These are phyloP conservation scores for Siphonodentalium dalli DNA, from an alignment of 2,888 invertebrate genomes.

Conservation along the genomic window DNA sequence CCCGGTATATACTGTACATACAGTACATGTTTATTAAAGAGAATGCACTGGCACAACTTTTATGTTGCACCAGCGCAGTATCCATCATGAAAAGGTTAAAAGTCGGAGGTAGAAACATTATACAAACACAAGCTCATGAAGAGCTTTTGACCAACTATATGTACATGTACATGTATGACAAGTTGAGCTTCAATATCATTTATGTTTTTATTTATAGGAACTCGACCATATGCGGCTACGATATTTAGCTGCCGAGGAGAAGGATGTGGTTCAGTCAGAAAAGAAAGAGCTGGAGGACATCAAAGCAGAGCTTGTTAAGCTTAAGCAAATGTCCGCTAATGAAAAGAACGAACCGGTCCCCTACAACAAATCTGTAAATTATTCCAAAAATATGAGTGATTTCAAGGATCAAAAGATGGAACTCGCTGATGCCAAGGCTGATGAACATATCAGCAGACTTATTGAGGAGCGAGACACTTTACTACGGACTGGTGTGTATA, in stretches of 20 bases:
- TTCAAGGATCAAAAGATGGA: no score
- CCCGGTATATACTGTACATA: no score
- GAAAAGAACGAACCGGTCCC: background rate
- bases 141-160: background rate
- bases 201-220: slow-evolving; percentile 32
- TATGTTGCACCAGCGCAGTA: no score
- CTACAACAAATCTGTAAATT: no score
- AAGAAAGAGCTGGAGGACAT: slow-evolving; percentile 60
- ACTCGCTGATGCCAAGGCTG: slow-evolving; percentile 43
- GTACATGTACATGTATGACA: background rate
- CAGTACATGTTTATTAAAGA: no score
- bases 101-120: no score
- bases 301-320: slow-evolving; percentile 62
- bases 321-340: slow-evolving; percentile 15
- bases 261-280: slow-evolving; percentile 59
- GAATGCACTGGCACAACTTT: no score
- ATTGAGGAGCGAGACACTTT: slow-evolving; percentile 64
- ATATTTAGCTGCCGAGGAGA: slow-evolving; percentile 64
- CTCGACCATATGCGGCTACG: slow-evolving; percentile 63
- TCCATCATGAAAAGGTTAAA: no score
- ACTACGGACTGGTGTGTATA: slow-evolving; percentile 65
- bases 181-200: slow-evolving; percentile 32
- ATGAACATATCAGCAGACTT: slow-evolving; percentile 61
- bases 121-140: no score
- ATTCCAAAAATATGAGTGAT: no score